Conservation (phyloP, 2,797 vertebrate species). For the Buphagus erythrorhynchus region DNA sequence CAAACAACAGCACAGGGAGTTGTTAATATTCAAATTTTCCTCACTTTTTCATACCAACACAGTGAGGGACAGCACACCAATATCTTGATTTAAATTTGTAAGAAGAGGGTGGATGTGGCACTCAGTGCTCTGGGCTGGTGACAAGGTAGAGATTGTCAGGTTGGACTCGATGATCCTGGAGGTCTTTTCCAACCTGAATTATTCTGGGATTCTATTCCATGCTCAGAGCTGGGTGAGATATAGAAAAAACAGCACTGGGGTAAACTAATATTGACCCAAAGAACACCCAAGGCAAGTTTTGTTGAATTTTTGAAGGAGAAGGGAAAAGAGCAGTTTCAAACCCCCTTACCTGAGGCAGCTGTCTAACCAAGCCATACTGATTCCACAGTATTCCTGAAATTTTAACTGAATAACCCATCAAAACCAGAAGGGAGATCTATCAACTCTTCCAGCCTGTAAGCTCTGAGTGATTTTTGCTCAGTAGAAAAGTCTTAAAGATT, state of each 20-base stretch:
- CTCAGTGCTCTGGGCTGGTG: neutral
- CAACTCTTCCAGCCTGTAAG: neutral
- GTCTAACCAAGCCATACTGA: neutral
- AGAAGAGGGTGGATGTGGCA: neutral
- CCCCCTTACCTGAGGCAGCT: neutral
- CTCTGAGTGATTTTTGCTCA: neutral
- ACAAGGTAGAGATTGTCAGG: neutral
- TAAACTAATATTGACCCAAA: neutral
- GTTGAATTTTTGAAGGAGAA: neutral
- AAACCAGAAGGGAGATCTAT: neutral
- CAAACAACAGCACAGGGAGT: neutral
- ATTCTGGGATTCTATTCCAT: neutral
- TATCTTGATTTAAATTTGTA: neutral
- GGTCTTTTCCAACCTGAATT: neutral
- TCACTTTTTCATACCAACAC: neutral
- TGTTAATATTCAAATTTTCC: neutral
- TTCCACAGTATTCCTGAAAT: neutral
- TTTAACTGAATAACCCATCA: neutral
- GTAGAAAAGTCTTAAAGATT: neutral
- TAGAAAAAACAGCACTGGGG: accelerated
- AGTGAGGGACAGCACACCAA: neutral
- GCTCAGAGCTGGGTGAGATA: neutral
- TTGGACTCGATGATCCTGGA: neutral
- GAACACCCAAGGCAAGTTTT: neutral
- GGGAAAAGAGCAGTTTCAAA: neutral